phyloP scores from a whole-genome alignment of 2,797 vertebrate species.

The Parauchenoglanis punctatus region DNA sequence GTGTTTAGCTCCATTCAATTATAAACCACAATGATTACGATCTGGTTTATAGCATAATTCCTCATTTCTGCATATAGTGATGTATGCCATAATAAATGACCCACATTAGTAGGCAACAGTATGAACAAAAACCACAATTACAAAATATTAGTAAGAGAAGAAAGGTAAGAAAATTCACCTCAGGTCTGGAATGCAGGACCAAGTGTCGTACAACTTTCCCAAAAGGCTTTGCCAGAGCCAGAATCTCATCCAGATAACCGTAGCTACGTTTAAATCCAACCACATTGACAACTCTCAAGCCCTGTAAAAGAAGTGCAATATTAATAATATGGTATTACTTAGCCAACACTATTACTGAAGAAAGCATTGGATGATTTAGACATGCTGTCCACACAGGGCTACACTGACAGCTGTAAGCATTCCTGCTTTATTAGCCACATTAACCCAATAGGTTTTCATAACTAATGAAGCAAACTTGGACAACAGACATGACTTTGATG shows the following conservation, averaged over 20 bases:
- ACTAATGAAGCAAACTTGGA: not conserved
- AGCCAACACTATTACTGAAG: too few relatives aligned
- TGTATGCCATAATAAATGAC: too few relatives aligned
- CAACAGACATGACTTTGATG: not conserved
- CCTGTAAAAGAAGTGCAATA: slow-evolving; percentile 60
- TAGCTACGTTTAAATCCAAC: slow-evolving; percentile 75
- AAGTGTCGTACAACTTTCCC: slow-evolving; percentile 76
- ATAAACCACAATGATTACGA: not conserved
- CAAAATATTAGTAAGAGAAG: not conserved
- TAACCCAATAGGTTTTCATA: not conserved
- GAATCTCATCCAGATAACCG: slow-evolving; percentile 72
- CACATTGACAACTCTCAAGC: slow-evolving; percentile 77
- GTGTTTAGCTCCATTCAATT: not conserved
- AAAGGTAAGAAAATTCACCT: slow-evolving; percentile 62
- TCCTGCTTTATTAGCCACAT: not conserved
- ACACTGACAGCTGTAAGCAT: too few relatives aligned
- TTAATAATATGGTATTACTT: too few relatives aligned
- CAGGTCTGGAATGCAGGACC: slow-evolving; percentile 73
- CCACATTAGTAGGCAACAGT: not conserved
- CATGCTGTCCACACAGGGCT: not conserved
- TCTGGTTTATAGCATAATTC: not conserved
- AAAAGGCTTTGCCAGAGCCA: slow-evolving; percentile 76
- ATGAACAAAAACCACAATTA: not conserved
- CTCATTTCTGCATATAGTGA: not conserved
- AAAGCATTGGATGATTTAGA: too few relatives aligned